Evolutionary conservation across 2,797 vertebrate species (phyloP).

Genomic region (Neomorphus geoffroyi): DNA sequence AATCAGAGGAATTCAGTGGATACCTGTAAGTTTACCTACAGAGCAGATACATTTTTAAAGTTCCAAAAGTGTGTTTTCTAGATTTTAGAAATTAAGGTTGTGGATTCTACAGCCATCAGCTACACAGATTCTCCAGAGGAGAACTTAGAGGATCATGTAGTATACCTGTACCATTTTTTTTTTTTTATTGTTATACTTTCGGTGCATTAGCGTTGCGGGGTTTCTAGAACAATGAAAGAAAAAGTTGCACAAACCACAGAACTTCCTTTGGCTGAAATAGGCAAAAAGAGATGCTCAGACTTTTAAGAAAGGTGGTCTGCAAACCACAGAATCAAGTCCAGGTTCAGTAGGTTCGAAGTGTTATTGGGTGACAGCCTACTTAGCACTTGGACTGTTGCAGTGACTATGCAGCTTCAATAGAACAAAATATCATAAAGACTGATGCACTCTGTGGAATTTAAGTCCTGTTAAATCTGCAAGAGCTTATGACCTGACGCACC

Average conservation of each 20-base stretch:
- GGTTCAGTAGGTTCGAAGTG: neutral
- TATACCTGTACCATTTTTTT: neutral
- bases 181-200: neutral
- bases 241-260: neutral
- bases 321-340: neutral
- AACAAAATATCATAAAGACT: neutral
- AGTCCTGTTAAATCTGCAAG: neutral
- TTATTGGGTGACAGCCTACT: neutral
- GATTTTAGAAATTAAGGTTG: neutral
- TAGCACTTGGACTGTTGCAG: neutral
- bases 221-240: neutral
- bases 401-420: neutral
- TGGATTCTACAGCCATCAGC: neutral
- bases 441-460: neutral
- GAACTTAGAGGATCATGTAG: neutral
- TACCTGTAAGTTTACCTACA: constrained; percentile 82
- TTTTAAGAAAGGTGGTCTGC: neutral
- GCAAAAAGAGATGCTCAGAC: neutral
- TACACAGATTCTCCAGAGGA: neutral
- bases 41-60: neutral
- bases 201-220: neutral
- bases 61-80: neutral
- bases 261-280: neutral
- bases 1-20: constrained; percentile 84
- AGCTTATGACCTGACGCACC: neutral